phyloP scores from a whole-genome alignment of 2,113 vertebrate genomes.

The Xenotilapia flavipinnis region DNA sequence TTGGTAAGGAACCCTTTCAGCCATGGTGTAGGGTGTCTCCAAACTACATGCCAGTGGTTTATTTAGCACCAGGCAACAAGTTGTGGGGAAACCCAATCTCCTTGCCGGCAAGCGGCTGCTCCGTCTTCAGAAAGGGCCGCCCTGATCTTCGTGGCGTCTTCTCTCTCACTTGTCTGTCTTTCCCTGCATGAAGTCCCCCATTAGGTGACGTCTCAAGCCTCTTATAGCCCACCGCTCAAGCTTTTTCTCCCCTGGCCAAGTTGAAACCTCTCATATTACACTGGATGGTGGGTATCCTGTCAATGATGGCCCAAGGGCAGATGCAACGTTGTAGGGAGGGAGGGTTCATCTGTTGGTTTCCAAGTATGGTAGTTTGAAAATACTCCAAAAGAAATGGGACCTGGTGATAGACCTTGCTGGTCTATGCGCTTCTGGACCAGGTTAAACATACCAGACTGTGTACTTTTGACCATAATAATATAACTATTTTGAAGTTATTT shows the following conservation, averaged over 20 bases:
- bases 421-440: not conserved
- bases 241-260: not conserved
- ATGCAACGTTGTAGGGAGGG: constrained; percentile 24
- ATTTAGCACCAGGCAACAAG: constrained; percentile 70
- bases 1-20: constrained; percentile 52
- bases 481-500: not conserved
- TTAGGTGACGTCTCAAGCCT: constrained; percentile 25
- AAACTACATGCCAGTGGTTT: constrained; percentile 67
- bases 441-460: not conserved
- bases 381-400: constrained; percentile 29
- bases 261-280: constrained; percentile 44
- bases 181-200: constrained; percentile 17
- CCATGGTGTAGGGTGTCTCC: constrained; percentile 61
- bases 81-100: constrained; percentile 62
- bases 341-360: constrained; percentile 15
- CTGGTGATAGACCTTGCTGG: not conserved
- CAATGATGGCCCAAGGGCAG: constrained; percentile 50
- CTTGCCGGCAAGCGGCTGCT: constrained; percentile 31
- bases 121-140: constrained; percentile 32
- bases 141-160: constrained; percentile 46
- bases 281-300: constrained; percentile 9
- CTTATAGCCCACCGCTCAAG: constrained; percentile 27
- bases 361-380: constrained; percentile 34
- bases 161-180: constrained; percentile 38
- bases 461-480: not conserved